Percentiles rank a stretch among this genome's conserved stretches.
phyloP scores from a whole-genome alignment of 1,140 invertebrate species.

The Acyrthosiphon pisum region DNA sequence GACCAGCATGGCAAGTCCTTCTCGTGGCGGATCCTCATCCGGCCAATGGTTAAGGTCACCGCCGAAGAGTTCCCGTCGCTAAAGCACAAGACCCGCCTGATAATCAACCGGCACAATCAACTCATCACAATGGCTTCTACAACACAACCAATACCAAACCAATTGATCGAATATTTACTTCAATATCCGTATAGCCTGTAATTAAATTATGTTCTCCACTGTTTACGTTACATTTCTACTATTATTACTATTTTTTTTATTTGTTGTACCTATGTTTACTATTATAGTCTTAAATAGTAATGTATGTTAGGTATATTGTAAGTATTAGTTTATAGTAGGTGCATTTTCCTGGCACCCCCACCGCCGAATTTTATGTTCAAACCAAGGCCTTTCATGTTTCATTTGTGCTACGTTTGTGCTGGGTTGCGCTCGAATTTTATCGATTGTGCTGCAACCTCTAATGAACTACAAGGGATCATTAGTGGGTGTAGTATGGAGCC shows the following conservation, averaged over 20 bases:
- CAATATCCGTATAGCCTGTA: constrained; percentile 53
- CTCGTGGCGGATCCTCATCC: constrained; percentile 31
- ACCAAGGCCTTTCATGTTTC: too few species aligned
- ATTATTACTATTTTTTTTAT: not conserved
- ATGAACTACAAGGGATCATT: too few species aligned
- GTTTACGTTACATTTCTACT: not conserved
- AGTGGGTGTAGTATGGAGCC: too few species aligned
- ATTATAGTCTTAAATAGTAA: not conserved
- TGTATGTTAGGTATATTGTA: not conserved
- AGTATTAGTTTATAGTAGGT: not conserved
- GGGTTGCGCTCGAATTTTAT: too few species aligned
- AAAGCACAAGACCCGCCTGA: constrained; percentile 32
- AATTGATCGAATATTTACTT: constrained; percentile 47
- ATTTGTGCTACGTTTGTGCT: too few species aligned
- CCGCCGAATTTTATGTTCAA: too few species aligned
- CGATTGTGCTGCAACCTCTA: too few species aligned
- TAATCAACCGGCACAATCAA: constrained; percentile 29
- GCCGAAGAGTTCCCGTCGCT: constrained; percentile 40
- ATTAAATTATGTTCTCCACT: not conserved
- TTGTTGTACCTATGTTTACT: not conserved
- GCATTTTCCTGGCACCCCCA: too few species aligned
- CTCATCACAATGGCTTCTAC: constrained; percentile 30
- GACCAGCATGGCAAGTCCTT: constrained; percentile 23
- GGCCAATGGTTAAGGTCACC: constrained; percentile 18
- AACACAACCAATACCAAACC: constrained; percentile 46